Conservation (phyloP, 2,888 invertebrate genomes). For the Nemotelus pantherinus region DNA sequence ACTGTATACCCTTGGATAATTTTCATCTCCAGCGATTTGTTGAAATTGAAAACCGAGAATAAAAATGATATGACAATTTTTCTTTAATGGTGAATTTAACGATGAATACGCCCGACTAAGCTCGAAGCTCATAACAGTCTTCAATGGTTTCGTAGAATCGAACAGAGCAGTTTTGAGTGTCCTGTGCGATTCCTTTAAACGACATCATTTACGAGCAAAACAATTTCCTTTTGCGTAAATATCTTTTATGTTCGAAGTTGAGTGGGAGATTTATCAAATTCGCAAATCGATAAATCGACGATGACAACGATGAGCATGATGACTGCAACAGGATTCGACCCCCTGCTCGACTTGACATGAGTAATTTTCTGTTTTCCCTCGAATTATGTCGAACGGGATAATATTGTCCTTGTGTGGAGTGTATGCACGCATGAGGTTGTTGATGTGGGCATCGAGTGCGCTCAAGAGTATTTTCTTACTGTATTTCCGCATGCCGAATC, state of each 20-base stretch:
- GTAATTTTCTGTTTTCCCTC: not conserved
- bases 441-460: not conserved
- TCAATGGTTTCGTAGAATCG: not conserved
- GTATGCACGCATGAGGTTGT: not conserved
- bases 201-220: not conserved
- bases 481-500: not conserved
- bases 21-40: no score
- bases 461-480: not conserved
- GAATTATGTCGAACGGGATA: slow-evolving; percentile 4
- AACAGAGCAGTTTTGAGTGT: not conserved
- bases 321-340: not conserved
- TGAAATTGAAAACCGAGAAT: not conserved
- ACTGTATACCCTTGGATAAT: no score
- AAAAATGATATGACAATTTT: slow-evolving; percentile 23
- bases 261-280: no score
- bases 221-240: no score
- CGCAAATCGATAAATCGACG: no score
- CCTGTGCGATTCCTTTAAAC: not conserved
- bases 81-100: slow-evolving; percentile 28
- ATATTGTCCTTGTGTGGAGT: not conserved
- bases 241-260: no score
- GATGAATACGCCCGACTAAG: not conserved
- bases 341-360: not conserved
- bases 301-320: no score
- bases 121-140: not conserved